Evolutionary conservation across 2,113 vertebrate genomes (phyloP).

Genomic region (Pygoscelis adeliae): DNA sequence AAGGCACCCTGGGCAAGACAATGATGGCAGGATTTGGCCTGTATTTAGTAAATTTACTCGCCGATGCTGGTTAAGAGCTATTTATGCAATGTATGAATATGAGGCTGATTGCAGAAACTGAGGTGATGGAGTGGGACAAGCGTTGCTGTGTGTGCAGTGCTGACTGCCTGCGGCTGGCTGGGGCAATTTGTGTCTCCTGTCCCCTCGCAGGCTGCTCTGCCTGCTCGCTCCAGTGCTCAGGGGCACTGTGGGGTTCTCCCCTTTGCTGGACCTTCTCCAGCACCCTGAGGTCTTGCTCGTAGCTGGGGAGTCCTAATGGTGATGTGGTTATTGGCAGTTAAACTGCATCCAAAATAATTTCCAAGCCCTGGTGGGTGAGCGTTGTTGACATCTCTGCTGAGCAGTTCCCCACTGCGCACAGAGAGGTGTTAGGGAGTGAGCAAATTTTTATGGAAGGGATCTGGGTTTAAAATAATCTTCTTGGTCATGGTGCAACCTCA

Average conservation of each 20-base stretch:
- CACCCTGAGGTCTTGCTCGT: accelerated
- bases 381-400: neutral
- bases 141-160: neutral
- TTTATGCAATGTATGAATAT: neutral
- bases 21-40: neutral
- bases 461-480: neutral
- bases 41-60: neutral
- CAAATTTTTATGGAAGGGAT: neutral
- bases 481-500: neutral
- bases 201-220: neutral
- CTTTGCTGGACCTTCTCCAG: neutral
- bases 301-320: neutral
- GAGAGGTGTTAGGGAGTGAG: neutral
- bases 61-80: neutral
- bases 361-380: neutral
- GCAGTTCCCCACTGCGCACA: accelerated
- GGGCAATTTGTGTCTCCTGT: accelerated
- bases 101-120: neutral
- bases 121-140: neutral
- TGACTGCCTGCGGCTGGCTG: neutral
- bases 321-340: neutral
- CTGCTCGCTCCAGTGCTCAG: neutral
- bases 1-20: neutral
- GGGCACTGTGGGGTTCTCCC: neutral
- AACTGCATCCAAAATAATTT: neutral